Conservation (phyloP, 2,888 invertebrate species). For the Lysandra bellargus region DNA sequence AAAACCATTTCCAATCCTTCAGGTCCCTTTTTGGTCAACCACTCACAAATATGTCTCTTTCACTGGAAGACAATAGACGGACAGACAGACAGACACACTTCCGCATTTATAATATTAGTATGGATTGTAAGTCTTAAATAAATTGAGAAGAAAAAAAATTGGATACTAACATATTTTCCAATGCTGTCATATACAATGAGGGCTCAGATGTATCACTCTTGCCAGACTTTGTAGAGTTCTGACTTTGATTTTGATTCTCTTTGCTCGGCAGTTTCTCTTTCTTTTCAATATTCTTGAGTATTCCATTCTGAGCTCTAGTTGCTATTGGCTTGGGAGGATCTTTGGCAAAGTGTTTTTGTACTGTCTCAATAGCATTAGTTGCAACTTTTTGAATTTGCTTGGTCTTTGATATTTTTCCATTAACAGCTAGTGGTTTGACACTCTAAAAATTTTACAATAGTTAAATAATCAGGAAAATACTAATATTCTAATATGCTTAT, state of each 20-base stretch:
- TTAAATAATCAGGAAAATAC: neutral
- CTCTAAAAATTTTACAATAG: constrained; percentile 54
- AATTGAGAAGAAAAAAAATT: neutral
- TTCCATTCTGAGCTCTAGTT: constrained; percentile 66
- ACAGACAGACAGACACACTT: too few species aligned
- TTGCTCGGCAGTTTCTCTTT: constrained; percentile 48
- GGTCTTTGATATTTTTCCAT: constrained; percentile 71
- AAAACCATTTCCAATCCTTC: too few species aligned
- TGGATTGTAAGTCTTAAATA: neutral
- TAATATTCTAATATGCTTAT: neutral
- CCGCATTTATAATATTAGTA: too few species aligned
- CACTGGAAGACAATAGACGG: too few species aligned
- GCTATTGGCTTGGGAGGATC: constrained; percentile 61
- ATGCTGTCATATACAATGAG: constrained; percentile 87
- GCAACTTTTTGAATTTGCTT: constrained; percentile 69
- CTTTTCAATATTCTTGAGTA: constrained; percentile 68
- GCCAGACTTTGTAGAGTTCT: constrained; percentile 65
- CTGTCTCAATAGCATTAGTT: constrained; percentile 63
- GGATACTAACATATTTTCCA: constrained; percentile 85
- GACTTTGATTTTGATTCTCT: constrained; percentile 63
- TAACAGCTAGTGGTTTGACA: constrained; percentile 61
- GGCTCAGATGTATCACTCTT: constrained; percentile 87
- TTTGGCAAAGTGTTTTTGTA: constrained; percentile 68
- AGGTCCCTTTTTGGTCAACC: too few species aligned
- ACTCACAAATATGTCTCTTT: too few species aligned